Conservation (phyloP, 2,797 vertebrate genomes). For the Gorsachius magnificus region DNA sequence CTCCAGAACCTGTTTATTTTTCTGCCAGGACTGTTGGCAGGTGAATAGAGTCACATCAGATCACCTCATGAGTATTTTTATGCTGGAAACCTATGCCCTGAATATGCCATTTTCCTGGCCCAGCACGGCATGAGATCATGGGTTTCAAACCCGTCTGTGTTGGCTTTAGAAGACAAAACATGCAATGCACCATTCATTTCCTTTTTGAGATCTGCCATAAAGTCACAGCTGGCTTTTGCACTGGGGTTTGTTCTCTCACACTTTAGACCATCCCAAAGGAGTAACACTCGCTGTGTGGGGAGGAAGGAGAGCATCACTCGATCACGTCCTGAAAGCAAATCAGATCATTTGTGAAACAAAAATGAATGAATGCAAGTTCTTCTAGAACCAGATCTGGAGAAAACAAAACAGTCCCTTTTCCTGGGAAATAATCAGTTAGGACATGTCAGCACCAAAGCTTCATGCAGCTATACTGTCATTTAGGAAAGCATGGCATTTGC, state of each 20-base stretch:
- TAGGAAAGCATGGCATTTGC: neutral
- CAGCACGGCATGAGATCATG: constrained; percentile 18
- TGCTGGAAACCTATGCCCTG: constrained; percentile 50
- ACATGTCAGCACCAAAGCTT: neutral
- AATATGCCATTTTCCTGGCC: constrained; percentile 46
- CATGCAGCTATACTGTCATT: neutral
- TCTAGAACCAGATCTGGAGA: neutral
- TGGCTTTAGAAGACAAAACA: constrained; percentile 11
- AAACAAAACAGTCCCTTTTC: neutral
- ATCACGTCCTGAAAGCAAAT: neutral
- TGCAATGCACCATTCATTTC: neutral
- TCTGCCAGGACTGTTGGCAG: constrained; percentile 60
- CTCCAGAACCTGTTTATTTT: constrained; percentile 55
- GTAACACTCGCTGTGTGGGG: neutral
- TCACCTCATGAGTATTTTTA: constrained; percentile 20
- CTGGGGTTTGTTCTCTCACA: neutral
- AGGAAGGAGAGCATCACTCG: neutral
- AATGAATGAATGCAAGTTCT: neutral
- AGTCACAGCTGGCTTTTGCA: neutral
- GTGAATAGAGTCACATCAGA: constrained; percentile 56
- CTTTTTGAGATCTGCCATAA: neutral
- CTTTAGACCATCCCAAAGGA: neutral
- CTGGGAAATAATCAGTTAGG: neutral
- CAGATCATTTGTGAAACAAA: neutral
- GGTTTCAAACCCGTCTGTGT: neutral